Evolutionary conservation across 2,888 invertebrate species (phyloP).

Genomic region (Dascillus cervinus): DNA sequence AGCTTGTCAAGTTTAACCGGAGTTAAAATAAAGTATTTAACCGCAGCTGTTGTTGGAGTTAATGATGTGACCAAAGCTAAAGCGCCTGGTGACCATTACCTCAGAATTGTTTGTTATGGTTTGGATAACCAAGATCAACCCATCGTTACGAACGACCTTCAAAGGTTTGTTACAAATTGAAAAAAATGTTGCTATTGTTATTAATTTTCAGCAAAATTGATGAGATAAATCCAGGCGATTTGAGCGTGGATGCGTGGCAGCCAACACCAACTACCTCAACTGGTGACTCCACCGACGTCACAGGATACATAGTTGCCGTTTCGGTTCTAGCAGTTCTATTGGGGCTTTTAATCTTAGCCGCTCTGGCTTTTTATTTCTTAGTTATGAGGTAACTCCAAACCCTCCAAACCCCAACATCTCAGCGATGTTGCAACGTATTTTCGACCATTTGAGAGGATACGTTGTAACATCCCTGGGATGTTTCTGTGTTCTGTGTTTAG

Average conservation of each 20-base stretch:
- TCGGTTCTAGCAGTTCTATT: constrained; percentile 30
- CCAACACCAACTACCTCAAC: background rate
- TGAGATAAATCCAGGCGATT: too few relatives aligned
- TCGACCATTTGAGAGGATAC: constrained; percentile 1
- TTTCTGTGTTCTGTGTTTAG: too few relatives aligned
- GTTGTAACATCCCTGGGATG: too few relatives aligned
- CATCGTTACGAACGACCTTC: constrained; percentile 11
- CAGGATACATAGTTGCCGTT: constrained; percentile 31
- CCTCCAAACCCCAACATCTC: too few relatives aligned
- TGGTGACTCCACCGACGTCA: background rate
- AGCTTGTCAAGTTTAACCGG: constrained; percentile 37
- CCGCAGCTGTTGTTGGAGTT: constrained; percentile 40
- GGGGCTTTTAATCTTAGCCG: constrained; percentile 25
- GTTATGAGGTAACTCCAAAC: too few relatives aligned
- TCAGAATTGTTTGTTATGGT: constrained; percentile 21
- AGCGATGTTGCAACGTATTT: too few relatives aligned
- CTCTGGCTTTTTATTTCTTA: constrained; percentile 28
- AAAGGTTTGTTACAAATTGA: too few relatives aligned
- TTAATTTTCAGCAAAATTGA: background rate
- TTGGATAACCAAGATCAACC: constrained; percentile 14
- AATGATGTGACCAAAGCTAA: constrained; percentile 11
- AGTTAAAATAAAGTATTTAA: constrained; percentile 42
- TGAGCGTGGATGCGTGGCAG: constrained; percentile 3
- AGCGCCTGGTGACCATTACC: constrained; percentile 11
- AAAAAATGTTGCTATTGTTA: background rate